These are phyloP conservation scores for Diorhabda sublineata DNA, from an alignment of 1,140 invertebrate species.

Conservation along the genomic window DNA sequence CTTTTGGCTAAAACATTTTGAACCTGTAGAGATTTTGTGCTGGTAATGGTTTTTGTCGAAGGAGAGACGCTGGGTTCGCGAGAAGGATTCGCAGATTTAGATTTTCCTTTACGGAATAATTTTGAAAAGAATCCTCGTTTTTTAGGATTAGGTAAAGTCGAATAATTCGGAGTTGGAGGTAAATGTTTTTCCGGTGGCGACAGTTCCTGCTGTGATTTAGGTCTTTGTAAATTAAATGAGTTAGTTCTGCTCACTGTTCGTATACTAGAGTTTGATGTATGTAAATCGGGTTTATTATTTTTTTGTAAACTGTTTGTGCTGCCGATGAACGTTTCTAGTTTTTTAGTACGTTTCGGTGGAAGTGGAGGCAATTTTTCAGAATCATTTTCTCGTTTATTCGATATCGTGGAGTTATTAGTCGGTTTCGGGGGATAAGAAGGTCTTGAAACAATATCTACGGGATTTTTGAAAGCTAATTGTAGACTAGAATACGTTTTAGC, in stretches of 20 bases:
- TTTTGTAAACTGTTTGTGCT: conserved; percentile 27
- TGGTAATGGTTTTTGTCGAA: conserved; percentile 17
- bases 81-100: conserved; percentile 30
- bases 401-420: conserved; percentile 28
- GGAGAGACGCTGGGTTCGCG: conserved; percentile 34
- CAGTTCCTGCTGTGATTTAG: conserved; percentile 47
- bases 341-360: conserved; percentile 72
- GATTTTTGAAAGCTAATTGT: conserved; percentile 83
- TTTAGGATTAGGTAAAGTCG: conserved; percentile 52
- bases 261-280: conserved; percentile 23
- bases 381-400: conserved; percentile 51
- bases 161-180: conserved; percentile 46
- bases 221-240: conserved; percentile 40
- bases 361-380: conserved; percentile 67
- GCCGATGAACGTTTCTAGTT: conserved; percentile 49
- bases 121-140: conserved; percentile 65
- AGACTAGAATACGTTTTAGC: conserved; percentile 75
- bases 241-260: conserved; percentile 27
- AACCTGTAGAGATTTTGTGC: conserved; percentile 27
- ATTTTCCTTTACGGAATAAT: conserved; percentile 49
- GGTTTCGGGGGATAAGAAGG: conserved; percentile 22
- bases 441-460: conserved; percentile 53
- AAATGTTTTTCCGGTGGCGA: conserved; percentile 48
- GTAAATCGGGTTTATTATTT: conserved; percentile 20
- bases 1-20: conserved; percentile 28